These are phyloP conservation scores for Dufourea novaeangliae DNA, from an alignment of 1,140 invertebrate genomes.

Conservation along the genomic window DNA sequence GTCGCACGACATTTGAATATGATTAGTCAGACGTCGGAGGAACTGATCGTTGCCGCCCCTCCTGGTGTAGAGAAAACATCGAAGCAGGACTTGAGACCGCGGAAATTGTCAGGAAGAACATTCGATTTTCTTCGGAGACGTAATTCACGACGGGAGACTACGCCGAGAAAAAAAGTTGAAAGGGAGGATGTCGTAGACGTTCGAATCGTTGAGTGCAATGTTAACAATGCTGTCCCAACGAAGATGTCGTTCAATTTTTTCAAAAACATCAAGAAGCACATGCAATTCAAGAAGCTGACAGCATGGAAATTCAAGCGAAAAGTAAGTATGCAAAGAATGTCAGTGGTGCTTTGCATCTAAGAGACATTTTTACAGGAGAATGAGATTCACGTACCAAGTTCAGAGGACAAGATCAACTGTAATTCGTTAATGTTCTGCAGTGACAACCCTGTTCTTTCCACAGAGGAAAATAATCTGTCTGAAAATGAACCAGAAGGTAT, in stretches of 20 bases:
- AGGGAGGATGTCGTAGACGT: constrained; percentile 25
- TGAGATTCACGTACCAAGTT: constrained; percentile 12
- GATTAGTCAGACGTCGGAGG: constrained; percentile 50
- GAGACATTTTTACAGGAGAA: constrained; percentile 32
- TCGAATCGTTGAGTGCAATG: constrained; percentile 25
- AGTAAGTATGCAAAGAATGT: constrained; percentile 38
- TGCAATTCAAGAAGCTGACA: constrained; percentile 54
- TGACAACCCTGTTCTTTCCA: background rate
- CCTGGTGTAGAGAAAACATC: constrained; percentile 2
- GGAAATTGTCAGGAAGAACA: constrained; percentile 1
- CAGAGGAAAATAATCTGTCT: background rate
- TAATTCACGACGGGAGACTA: constrained; percentile 20
- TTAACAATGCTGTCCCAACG: background rate
- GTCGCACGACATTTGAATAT: constrained; percentile 34
- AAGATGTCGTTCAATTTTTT: constrained; percentile 54
- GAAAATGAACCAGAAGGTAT: background rate
- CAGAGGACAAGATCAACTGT: constrained; percentile 9
- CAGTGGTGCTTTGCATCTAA: background rate
- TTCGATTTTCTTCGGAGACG: constrained; percentile 40
- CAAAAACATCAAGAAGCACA: constrained; percentile 60
- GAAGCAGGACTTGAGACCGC: background rate
- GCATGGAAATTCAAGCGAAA: constrained; percentile 56
- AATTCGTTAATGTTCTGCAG: background rate
- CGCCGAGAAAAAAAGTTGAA: constrained; percentile 15
- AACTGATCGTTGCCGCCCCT: constrained; percentile 7